A percentile compares a stretch with the other conserved stretches of the same genome.
phyloP scores from a whole-genome alignment of 2,797 vertebrate species.

The Mastacembelus armatus region DNA sequence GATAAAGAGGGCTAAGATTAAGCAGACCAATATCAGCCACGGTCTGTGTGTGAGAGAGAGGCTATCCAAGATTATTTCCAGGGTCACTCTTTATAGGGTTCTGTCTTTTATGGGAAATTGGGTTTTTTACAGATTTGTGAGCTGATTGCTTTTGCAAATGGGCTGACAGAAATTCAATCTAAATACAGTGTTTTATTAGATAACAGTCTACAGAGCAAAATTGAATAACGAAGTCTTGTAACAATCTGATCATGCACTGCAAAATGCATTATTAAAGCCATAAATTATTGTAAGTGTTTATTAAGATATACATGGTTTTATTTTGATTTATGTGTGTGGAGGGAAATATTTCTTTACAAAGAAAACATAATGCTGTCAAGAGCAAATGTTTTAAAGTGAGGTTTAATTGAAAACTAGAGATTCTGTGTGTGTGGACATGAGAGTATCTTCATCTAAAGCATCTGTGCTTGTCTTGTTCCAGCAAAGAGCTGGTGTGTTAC shows the following conservation, averaged over 20 bases:
- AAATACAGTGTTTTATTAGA: constrained; percentile 54
- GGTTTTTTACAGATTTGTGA: constrained; percentile 17
- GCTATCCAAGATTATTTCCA: constrained; percentile 39
- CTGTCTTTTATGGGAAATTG: constrained; percentile 62
- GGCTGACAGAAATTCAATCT: constrained; percentile 56
- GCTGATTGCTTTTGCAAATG: constrained; percentile 71
- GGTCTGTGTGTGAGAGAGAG: neutral
- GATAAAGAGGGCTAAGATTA: constrained; percentile 12
- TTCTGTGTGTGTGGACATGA: neutral
- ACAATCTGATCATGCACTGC: constrained; percentile 40
- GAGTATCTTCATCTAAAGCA: constrained; percentile 19
- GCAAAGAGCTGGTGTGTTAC: constrained; percentile 38
- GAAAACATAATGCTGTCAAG: neutral
- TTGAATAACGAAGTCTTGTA: constrained; percentile 52
- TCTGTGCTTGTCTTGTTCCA: constrained; percentile 32
- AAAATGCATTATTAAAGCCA: constrained; percentile 34
- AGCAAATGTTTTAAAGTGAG: neutral
- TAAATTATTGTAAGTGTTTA: constrained; percentile 5
- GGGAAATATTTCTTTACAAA: neutral
- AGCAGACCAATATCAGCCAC: constrained; percentile 7
- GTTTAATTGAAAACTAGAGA: constrained; percentile 13
- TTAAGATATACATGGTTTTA: too few relatives aligned
- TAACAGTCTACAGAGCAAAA: constrained; percentile 22
- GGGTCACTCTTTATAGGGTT: constrained; percentile 41
- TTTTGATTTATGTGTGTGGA: constrained; percentile 1